These are phyloP conservation scores for Menidia menidia DNA, from an alignment of 2,797 vertebrate genomes.

Conservation along the genomic window DNA sequence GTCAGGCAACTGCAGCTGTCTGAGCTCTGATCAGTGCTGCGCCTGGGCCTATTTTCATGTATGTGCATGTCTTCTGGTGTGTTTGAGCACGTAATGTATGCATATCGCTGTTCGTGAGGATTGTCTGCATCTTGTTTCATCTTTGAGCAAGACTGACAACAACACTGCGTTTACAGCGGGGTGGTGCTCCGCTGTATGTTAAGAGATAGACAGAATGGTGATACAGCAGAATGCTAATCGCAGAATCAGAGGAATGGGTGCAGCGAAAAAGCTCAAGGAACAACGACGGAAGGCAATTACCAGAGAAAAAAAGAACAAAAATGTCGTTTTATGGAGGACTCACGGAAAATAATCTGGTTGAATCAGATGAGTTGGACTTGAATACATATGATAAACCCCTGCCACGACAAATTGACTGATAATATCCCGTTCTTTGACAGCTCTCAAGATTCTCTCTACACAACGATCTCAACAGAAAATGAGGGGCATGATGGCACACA, in stretches of 20 bases:
- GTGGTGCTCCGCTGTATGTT: conserved; percentile 32
- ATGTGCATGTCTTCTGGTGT: conserved; percentile 13
- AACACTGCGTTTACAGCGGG: conserved; percentile 44
- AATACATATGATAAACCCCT: conserved; percentile 18
- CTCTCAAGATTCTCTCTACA: conserved; percentile 3
- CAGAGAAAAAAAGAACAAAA: conserved; percentile 1
- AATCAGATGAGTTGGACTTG: conserved; percentile 5
- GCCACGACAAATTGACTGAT: conserved; percentile 31
- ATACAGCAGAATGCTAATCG: conserved; percentile 68
- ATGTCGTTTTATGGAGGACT: background rate
- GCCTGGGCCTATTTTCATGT: conserved; percentile 11
- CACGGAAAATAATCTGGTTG: conserved; percentile 13
- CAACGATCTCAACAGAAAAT: conserved; percentile 1
- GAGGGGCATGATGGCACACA: no score
- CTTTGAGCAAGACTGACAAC: conserved; percentile 58
- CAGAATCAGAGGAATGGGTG: conserved; percentile 44
- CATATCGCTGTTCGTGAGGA: background rate
- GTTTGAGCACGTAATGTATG: conserved; percentile 17
- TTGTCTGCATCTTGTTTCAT: conserved; percentile 43
- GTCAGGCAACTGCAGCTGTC: conserved; percentile 46
- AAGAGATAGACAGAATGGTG: conserved; percentile 62
- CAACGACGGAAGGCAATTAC: conserved; percentile 2
- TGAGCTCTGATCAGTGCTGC: conserved; percentile 36
- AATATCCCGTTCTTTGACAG: conserved; percentile 12
- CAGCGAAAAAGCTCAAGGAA: conserved; percentile 17